Conservation (phyloP, 2,113 vertebrate genomes). For the Rhombomys opimus region DNA sequence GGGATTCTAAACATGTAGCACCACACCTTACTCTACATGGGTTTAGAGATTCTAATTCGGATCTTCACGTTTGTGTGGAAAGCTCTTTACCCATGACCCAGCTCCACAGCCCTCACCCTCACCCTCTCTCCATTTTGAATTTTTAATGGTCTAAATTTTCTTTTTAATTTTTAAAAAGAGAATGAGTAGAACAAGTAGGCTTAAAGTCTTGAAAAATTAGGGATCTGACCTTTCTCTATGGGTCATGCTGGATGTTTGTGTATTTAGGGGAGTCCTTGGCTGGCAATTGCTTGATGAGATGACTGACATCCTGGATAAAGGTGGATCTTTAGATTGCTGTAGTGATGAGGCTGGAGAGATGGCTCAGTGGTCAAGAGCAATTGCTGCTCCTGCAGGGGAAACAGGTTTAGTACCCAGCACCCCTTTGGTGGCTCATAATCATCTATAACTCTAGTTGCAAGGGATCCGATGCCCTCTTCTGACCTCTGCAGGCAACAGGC, state of each 20-base stretch:
- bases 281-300: neutral
- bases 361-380: neutral
- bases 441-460: neutral
- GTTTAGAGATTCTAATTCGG: too few relatives aligned
- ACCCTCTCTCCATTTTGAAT: neutral
- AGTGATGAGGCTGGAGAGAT: neutral
- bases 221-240: neutral
- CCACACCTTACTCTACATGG: too few relatives aligned
- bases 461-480: neutral
- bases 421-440: neutral
- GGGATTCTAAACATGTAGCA: too few relatives aligned
- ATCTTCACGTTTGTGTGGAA: neutral
- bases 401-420: too few relatives aligned
- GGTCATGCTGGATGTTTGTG: neutral
- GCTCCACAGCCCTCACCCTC: neutral
- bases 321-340: neutral
- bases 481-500: neutral
- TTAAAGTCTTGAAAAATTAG: neutral
- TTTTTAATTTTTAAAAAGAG: neutral
- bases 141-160: neutral
- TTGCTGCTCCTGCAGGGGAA: neutral
- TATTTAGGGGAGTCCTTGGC: neutral
- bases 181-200: neutral
- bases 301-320: neutral
- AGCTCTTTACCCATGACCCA: neutral